Conservation (phyloP, 2,888 invertebrate species). For the Drosophila borealis region DNA sequence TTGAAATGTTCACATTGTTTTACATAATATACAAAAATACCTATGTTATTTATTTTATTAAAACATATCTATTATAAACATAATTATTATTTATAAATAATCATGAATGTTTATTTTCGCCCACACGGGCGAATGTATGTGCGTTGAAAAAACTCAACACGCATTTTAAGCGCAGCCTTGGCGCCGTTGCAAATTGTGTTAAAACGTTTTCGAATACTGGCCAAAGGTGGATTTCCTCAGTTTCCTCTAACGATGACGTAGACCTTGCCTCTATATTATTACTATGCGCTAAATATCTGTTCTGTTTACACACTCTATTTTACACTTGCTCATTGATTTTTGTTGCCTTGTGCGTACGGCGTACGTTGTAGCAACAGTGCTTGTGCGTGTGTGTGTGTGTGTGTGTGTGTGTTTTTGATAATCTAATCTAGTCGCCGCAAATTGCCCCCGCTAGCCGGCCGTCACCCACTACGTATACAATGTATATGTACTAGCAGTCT, state of each 20-base stretch:
- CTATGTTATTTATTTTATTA: not conserved
- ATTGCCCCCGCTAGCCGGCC: slow-evolving; percentile 51
- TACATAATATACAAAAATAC: slow-evolving; percentile 5
- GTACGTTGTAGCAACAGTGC: slow-evolving; percentile 46
- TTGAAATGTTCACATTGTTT: slow-evolving; percentile 15
- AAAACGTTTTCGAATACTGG: slow-evolving; percentile 17
- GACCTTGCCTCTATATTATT: slow-evolving; percentile 31
- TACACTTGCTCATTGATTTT: slow-evolving; percentile 73
- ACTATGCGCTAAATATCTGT: slow-evolving; percentile 34
- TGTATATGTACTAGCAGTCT: slow-evolving; percentile 19
- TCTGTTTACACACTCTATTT: slow-evolving; percentile 66
- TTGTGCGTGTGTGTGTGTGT: slow-evolving; percentile 17
- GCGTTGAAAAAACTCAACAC: slow-evolving; percentile 12
- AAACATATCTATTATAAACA: not conserved
- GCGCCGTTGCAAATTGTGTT: slow-evolving; percentile 6
- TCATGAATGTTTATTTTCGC: not conserved
- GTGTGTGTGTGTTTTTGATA: slow-evolving; percentile 42
- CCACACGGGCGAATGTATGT: too few species aligned
- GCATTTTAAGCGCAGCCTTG: slow-evolving; percentile 39
- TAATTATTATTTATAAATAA: too few species aligned
- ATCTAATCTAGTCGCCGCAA: slow-evolving; percentile 57
- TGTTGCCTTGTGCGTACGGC: slow-evolving; percentile 53
- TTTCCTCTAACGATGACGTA: slow-evolving; percentile 56
- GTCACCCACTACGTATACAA: slow-evolving; percentile 37
- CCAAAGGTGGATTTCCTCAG: slow-evolving; percentile 17